Base-by-base conservation (phyloP, 2,888 invertebrate species). In the Graphium colonna region DNA sequence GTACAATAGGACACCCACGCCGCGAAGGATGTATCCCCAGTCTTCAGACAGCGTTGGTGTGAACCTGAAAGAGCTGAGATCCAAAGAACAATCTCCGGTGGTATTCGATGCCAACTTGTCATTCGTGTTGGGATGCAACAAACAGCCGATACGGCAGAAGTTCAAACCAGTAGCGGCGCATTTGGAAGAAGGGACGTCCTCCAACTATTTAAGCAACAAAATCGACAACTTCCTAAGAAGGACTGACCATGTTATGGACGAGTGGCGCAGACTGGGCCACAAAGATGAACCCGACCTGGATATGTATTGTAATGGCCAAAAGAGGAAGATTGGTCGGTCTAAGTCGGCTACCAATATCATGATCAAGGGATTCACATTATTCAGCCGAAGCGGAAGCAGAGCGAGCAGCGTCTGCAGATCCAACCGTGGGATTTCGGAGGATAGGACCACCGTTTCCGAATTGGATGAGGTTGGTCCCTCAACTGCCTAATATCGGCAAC, bases 221-320 rank as follows among this genome's bases (percentile, higher is more conserved):
- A 96, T 97, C 50, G 92, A 94, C 51, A 94, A 93, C 69, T 97
- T 97, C 68, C 83, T 97, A 28, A 92, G 92, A 68, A 91, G 95
- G 59, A 96, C 96, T 1, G 96, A 97, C 79, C 96, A 96, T 77
- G 93, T 96, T 0, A 95, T 95, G 92, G 95, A 96, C 68, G 96
- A 96, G 71, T 97, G 96, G 96, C 91, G 92, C 52, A 90, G 93
- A 58, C 67, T 94, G 46, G 95, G 95, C 0, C 92, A 92, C 51
- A 91, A 87, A 61, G 91, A 92, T 60, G 91, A 91, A 52, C 75
- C 82, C 21, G 83, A 87, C 57, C 58, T 79, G 50, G 70, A 75
- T 41, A 71, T 73, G 67, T 83, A 83, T 60, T 80, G 71, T 40
- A 73, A 78, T 55, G 76, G 77, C 10, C 73, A 69, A 50, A 82